Evolutionary conservation across 2,888 invertebrate species (phyloP).

Genomic region (Sceliomorpha sp.): DNA sequence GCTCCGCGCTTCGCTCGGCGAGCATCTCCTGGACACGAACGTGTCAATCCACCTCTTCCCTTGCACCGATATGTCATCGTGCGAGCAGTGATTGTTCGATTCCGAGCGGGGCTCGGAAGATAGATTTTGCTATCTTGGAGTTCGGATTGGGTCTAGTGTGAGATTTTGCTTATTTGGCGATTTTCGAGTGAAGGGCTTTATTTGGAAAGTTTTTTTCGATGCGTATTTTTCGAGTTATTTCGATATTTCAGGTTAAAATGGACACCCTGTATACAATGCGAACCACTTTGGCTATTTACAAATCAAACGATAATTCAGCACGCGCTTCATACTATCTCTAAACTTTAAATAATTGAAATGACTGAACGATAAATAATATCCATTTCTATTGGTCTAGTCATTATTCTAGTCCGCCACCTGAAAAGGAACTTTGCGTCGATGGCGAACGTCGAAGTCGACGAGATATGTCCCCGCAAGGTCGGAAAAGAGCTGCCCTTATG

Average conservation of each 20-base stretch:
- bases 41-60: no score
- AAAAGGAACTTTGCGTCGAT: conserved; percentile 81
- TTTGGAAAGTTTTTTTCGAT: no score
- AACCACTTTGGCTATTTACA: conserved; percentile 58
- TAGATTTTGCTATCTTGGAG: no score
- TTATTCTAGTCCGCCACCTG: conserved; percentile 81
- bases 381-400: conserved; percentile 72
- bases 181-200: no score
- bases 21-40: conserved; percentile 16
- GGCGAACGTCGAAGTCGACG: conserved; percentile 89
- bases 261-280: no score
- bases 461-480: conserved; percentile 90
- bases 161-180: no score
- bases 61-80: no score
- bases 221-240: no score
- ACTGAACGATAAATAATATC: conserved; percentile 53
- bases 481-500: conserved; percentile 86
- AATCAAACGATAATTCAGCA: conserved; percentile 48
- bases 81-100: no score
- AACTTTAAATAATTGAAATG: conserved; percentile 59
- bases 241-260: no score
- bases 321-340: conserved; percentile 61
- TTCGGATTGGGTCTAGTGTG: no score
- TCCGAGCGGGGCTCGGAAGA: no score
- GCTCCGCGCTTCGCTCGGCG: conserved; percentile 38